Evolutionary conservation across 2,888 invertebrate species (phyloP).

Genomic region (Eristalis tenax): DNA sequence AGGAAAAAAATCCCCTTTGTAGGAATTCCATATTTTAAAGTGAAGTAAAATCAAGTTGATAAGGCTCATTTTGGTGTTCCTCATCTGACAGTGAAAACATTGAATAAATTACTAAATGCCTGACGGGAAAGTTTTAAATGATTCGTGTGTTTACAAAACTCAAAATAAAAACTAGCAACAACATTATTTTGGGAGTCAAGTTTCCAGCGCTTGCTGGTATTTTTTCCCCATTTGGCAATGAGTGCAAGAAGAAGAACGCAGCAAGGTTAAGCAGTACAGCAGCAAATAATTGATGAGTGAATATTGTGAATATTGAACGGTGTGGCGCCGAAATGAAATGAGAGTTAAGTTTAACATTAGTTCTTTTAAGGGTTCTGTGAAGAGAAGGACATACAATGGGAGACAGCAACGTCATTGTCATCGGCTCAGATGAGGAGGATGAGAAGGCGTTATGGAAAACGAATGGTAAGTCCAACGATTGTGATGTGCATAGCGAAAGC

Average conservation of each 20-base stretch:
- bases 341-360: not conserved
- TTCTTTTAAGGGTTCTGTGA: not conserved
- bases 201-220: slow-evolving; percentile 10
- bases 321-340: not conserved
- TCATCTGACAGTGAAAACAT: not conserved
- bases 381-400: slow-evolving; percentile 31
- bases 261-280: slow-evolving; percentile 8
- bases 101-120: slow-evolving; percentile 11
- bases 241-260: not conserved
- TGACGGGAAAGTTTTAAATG: slow-evolving; percentile 18
- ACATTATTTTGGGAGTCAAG: slow-evolving; percentile 9
- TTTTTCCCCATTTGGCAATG: slow-evolving; percentile 30
- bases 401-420: slow-evolving; percentile 41
- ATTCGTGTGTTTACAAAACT: slow-evolving; percentile 1
- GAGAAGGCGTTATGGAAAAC: slow-evolving; percentile 34
- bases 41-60: slow-evolving; percentile 15
- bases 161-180: not conserved
- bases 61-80: not conserved
- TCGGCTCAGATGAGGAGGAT: slow-evolving; percentile 68
- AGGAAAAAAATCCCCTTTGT: slow-evolving; percentile 6
- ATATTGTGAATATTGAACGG: not conserved
- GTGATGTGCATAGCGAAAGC: slow-evolving; percentile 45
- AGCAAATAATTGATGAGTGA: not conserved
- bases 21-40: slow-evolving; percentile 46
- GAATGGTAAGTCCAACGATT: slow-evolving; percentile 49